phyloP scores from a whole-genome alignment of 37 sponge, comb jelly and placozoan species.

The Spongilla lacustris region DNA sequence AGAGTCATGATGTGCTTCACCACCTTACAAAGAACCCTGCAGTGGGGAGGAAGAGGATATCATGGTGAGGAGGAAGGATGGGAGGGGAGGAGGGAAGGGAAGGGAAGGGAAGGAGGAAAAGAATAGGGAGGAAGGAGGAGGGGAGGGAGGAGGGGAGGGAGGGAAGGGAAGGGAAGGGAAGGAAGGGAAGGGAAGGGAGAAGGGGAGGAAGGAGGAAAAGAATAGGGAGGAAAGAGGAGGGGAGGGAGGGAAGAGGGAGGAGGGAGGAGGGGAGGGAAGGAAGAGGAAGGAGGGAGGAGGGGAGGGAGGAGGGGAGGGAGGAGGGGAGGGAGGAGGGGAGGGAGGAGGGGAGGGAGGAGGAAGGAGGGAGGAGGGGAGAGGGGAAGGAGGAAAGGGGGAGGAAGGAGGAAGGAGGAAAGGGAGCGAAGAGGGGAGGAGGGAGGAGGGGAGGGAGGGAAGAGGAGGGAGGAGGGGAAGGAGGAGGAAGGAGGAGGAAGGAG shows the following conservation, averaged over 20 bases:
- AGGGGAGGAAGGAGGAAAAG: not conserved
- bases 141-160: no score
- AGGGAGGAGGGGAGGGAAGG: not conserved
- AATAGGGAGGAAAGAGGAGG: not conserved
- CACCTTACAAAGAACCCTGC: conserved; percentile 43
- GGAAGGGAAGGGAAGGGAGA: not conserved
- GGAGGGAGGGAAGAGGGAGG: not conserved
- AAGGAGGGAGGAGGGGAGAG: not conserved
- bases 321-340: not conserved
- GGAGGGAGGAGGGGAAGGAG: not conserved
- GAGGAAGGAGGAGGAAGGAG: not conserved
- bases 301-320: not conserved
- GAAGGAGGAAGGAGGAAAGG: not conserved
- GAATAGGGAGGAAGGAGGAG: not conserved
- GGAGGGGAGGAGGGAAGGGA: not conserved
- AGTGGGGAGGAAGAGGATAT: not conserved
- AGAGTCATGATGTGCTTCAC: conserved; percentile 55
- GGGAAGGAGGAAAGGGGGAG: not conserved
- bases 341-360: not conserved
- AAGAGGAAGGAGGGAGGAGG: no score
- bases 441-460: not conserved
- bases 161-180: not conserved
- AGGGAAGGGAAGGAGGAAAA: not conserved
- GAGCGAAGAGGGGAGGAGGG: conserved; percentile 4
- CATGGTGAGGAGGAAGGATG: not conserved